phyloP scores from a whole-genome alignment of 2,797 vertebrate species.

The Erpetoichthys calabaricus region DNA sequence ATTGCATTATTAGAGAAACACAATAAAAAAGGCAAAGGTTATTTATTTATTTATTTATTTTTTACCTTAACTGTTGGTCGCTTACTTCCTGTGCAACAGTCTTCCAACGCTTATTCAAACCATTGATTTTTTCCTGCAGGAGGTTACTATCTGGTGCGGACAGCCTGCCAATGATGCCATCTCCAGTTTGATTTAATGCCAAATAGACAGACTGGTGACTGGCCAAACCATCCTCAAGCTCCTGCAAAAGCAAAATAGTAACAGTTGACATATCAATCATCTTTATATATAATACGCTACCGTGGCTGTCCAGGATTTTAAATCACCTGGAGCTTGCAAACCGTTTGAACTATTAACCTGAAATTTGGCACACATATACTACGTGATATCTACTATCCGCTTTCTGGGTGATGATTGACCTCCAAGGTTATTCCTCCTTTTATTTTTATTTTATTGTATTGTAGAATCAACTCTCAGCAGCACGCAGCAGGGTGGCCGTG shows the following conservation, averaged over 20 bases:
- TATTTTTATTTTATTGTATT: no score
- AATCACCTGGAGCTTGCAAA: no score
- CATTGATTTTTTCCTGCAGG: conserved; percentile 68
- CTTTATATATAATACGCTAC: no score
- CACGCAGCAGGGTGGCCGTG: no score
- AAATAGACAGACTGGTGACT: conserved; percentile 59
- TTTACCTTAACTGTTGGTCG: conserved; percentile 69
- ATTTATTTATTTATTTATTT: not conserved
- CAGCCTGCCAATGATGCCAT: conserved; percentile 68
- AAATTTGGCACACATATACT: no score
- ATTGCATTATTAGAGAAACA: not conserved
- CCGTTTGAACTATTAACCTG: no score
- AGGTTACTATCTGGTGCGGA: conserved; percentile 62
- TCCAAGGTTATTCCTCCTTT: no score
- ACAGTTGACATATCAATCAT: no score
- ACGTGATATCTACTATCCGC: no score
- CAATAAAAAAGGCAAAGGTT: not conserved
- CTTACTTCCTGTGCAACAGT: conserved; percentile 43
- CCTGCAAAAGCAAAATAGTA: conserved; percentile 42
- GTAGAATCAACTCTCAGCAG: no score
- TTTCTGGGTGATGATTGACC: no score
- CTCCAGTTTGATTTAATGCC: conserved; percentile 55
- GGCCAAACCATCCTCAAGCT: conserved; percentile 70
- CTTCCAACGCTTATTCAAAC: conserved; percentile 64
- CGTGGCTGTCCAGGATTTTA: no score